A percentile compares a stretch with the other conserved stretches of the same genome.
These are phyloP conservation scores for Epirrhoe tristata DNA, from an alignment of 2,888 invertebrate species.

Conservation along the genomic window DNA sequence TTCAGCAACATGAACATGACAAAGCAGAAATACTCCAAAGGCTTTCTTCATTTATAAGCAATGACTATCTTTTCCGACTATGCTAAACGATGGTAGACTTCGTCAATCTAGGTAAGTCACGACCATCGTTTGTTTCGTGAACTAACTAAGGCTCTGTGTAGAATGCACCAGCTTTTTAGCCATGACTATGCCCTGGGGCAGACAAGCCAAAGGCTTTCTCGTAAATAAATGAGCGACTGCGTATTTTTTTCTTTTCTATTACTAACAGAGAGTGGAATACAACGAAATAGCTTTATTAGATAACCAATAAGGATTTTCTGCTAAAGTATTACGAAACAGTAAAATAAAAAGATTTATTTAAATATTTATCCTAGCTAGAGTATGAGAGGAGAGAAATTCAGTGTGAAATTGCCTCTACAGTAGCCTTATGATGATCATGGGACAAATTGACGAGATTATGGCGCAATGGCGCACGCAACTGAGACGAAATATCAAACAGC, in stretches of 20 bases:
- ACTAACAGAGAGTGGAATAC: constrained; percentile 33
- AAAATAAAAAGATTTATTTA: no score
- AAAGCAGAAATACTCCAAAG: no score
- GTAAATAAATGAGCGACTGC: constrained; percentile 75
- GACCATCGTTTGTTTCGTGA: not conserved
- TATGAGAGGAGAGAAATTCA: no score
- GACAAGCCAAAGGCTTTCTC: constrained; percentile 68
- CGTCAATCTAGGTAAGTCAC: not conserved
- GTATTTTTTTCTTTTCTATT: constrained; percentile 56
- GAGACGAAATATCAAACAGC: no score
- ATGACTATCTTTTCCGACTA: no score
- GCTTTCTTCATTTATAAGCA: no score
- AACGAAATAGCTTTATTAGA: constrained; percentile 25
- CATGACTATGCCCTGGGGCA: constrained; percentile 44
- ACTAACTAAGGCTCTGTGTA: not conserved
- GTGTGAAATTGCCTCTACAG: no score
- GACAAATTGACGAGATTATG: no score
- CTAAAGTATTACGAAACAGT: not conserved
- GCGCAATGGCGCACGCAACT: no score
- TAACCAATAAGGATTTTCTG: not conserved
- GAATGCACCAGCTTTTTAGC: constrained; percentile 16
- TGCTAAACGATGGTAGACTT: not conserved
- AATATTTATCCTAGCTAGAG: no score
- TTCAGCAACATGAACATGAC: no score
- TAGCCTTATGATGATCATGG: no score